A percentile compares a stretch with the other conserved stretches of the same genome.
These are phyloP conservation scores for Heliothis subflexa DNA, from an alignment of 1,140 invertebrate genomes.

Conservation along the genomic window DNA sequence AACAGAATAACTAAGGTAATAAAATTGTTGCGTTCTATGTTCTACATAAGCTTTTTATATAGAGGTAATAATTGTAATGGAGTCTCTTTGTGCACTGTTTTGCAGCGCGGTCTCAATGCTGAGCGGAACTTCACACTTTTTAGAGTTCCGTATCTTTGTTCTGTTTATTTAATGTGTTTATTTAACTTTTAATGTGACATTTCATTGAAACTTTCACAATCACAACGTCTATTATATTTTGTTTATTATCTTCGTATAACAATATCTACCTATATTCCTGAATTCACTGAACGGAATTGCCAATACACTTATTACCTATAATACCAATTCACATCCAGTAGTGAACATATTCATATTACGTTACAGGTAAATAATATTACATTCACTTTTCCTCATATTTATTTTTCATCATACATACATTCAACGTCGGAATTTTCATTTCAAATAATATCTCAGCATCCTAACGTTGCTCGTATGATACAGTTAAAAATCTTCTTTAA, in stretches of 20 bases:
- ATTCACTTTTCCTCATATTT: too few relatives aligned
- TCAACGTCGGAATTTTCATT: neutral
- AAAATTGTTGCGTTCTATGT: constrained; percentile 16
- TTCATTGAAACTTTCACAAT: neutral
- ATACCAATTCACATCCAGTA: too few relatives aligned
- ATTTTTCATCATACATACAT: too few relatives aligned
- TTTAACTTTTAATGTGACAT: constrained; percentile 39
- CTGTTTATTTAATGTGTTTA: constrained; percentile 44
- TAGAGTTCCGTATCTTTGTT: constrained; percentile 17
- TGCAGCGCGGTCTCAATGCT: constrained; percentile 14
- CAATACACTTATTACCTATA: too few relatives aligned
- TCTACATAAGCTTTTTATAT: neutral
- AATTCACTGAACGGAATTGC: neutral
- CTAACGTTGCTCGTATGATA: constrained; percentile 9
- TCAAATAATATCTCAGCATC: neutral
- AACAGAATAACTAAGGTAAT: constrained; percentile 29
- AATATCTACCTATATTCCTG: neutral
- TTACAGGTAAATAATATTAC: too few relatives aligned
- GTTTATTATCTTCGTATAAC: neutral
- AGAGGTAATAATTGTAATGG: constrained; percentile 11
- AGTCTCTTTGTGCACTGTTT: constrained; percentile 35
- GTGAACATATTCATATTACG: too few relatives aligned
- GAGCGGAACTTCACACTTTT: constrained; percentile 33
- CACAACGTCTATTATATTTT: neutral
- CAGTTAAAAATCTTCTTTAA: neutral